phyloP scores from a whole-genome alignment of 1,140 invertebrate genomes.

The Diabrotica undecimpunctata region DNA sequence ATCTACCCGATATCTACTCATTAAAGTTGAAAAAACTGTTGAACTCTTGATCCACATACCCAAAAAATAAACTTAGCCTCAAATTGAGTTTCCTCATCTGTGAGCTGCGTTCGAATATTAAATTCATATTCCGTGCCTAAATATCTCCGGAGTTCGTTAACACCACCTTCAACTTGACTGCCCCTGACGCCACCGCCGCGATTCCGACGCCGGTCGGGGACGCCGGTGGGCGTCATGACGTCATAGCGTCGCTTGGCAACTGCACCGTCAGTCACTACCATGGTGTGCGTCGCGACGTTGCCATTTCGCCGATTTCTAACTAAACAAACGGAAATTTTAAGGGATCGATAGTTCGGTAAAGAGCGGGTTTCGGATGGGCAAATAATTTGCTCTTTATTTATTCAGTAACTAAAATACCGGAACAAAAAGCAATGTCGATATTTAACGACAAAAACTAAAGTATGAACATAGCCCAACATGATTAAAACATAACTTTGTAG shows the following conservation, averaged over 20 bases:
- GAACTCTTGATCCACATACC: not conserved
- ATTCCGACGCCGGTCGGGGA: slow-evolving; percentile 17
- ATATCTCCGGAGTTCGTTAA: slow-evolving; percentile 33
- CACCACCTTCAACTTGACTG: slow-evolving; percentile 46
- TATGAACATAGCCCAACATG: too few species aligned
- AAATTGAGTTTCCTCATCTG: not conserved
- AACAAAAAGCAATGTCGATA: too few species aligned
- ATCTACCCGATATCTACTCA: too few species aligned
- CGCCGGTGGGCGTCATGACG: slow-evolving; percentile 40
- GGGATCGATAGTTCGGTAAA: too few species aligned
- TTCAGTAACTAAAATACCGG: too few species aligned
- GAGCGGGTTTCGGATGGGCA: too few species aligned
- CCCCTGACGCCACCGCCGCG: slow-evolving; percentile 34
- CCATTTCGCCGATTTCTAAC: too few species aligned
- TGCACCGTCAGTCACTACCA: slow-evolving; percentile 13
- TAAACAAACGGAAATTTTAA: too few species aligned
- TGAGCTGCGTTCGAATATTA: not conserved
- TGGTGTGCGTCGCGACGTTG: slow-evolving; percentile 1
- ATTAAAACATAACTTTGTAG: too few species aligned
- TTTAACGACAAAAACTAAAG: too few species aligned
- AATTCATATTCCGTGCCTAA: slow-evolving; percentile 4
- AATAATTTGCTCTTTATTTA: too few species aligned
- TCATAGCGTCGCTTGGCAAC: slow-evolving; percentile 41
- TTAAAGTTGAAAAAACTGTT: not conserved
- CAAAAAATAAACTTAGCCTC: not conserved